Conservation (phyloP, 2,888 invertebrate species). For the Pachycephus smyrnensis region DNA sequence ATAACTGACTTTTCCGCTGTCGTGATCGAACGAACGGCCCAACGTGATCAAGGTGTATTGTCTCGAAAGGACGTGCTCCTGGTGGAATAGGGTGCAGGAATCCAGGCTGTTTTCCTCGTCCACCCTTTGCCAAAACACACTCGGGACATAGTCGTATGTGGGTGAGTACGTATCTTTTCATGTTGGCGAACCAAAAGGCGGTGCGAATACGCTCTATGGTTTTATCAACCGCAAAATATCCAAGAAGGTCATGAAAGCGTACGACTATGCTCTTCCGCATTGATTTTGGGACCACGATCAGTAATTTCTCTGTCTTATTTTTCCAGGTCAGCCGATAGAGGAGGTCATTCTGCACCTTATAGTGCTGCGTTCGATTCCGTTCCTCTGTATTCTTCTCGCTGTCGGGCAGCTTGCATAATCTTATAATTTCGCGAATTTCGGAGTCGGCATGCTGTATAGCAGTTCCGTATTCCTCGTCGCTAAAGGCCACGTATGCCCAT, state of each 20-base stretch:
- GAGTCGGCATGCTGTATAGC: constrained; percentile 16
- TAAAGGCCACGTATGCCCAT: neutral
- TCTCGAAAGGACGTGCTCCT: constrained; percentile 28
- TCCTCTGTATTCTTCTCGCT: constrained; percentile 18
- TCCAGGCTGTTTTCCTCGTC: constrained; percentile 24
- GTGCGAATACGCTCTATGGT: constrained; percentile 15
- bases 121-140: constrained; percentile 28
- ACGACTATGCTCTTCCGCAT: constrained; percentile 21
- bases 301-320: constrained; percentile 14
- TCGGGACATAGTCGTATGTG: constrained; percentile 31
- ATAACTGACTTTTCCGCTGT: constrained; percentile 25
- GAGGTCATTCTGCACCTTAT: constrained; percentile 21
- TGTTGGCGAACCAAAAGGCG: constrained; percentile 28
- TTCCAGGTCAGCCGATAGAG: neutral
- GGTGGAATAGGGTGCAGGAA: constrained; percentile 28
- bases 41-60: constrained; percentile 33
- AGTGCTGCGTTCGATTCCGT: constrained; percentile 22
- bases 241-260: constrained; percentile 22
- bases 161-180: constrained; percentile 27
- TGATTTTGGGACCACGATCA: constrained; percentile 20
- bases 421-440: constrained; percentile 21
- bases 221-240: constrained; percentile 32
- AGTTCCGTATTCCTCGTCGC: constrained; percentile 3
- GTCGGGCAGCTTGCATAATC: constrained; percentile 19
- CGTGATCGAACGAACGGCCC: constrained; percentile 32